Evolutionary conservation across 2,113 vertebrate species (phyloP).

Genomic region (Daboia siamensis): DNA sequence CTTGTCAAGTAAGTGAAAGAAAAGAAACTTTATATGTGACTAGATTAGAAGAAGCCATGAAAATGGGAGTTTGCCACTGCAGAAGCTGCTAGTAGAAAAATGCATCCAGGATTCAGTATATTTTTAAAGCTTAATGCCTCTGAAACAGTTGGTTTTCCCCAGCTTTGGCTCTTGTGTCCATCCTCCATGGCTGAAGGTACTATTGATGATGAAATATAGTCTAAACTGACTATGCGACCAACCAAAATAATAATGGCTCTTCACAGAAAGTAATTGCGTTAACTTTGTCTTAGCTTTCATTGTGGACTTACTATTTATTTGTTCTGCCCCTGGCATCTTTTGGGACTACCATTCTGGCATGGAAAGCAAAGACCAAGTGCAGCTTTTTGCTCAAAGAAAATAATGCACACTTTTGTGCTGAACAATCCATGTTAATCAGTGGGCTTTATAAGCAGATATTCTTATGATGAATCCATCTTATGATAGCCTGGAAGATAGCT

Average conservation of each 20-base stretch:
- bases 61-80: slow-evolving; percentile 46
- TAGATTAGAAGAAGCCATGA: slow-evolving; percentile 38
- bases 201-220: not conserved
- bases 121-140: slow-evolving; percentile 49
- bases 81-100: not conserved
- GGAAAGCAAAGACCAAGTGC: not conserved
- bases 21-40: slow-evolving; percentile 46
- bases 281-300: not conserved
- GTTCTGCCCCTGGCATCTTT: not conserved
- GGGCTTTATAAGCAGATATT: not conserved
- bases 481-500: not conserved
- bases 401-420: not conserved
- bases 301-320: not conserved
- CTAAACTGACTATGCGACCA: not conserved
- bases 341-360: not conserved
- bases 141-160: slow-evolving; percentile 24
- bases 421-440: not conserved
- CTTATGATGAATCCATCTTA: not conserved
- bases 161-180: not conserved
- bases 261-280: not conserved
- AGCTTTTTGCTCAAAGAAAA: not conserved
- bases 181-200: not conserved
- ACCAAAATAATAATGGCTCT: not conserved
- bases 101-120: not conserved
- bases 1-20: slow-evolving; percentile 38